Base-by-base conservation (phyloP, 1,140 invertebrate species). In the Chironomus striatipennis region DNA sequence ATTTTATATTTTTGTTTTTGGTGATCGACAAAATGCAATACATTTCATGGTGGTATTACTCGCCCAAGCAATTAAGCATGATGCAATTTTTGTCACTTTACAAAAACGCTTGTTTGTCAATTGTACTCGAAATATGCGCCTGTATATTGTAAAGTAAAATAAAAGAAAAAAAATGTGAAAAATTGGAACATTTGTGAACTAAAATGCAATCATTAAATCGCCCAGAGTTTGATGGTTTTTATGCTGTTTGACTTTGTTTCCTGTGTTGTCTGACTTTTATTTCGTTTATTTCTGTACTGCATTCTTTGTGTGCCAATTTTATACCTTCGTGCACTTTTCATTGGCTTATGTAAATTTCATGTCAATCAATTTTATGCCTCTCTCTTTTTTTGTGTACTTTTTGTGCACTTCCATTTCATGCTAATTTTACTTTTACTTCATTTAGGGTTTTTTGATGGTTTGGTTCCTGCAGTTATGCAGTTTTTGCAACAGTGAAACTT, bases 121-220 rank as follows among this genome's bases (percentile, higher is more conserved):
- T 57, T 57, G 47, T n/a, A 5, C 12, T 57, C 43, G n/a, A 12
- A 57, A 57, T 12, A 4, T n/a, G 12, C n/a, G 47, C 8, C 47
- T n/a, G 9, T n/a, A 47, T 15, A 57, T 57, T n/a, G 47, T 57
- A 12, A 57, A 57, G n/a, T n/a, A n/a, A n/a, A n/a, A n/a, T 47
- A 47, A 15, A 47, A 8, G 8, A 17, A 17, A 17, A 67, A 18
- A 17, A 20, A 0, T 18, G 18, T 20, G 65, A 70, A 18, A 70
- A 18, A 70, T 70, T 9, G 17, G 65, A 70, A 70, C 65, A 70
- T 70, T 70, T 70, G 65, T 70, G 47, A 12, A 57, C 47, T 57
- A 57, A 57, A 57, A 57, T 57, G 20, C 65, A 70, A 70, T 70
- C 65, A 70, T 70, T 70, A 70, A 70, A 70, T 70, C 20, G 17